These are phyloP conservation scores for Lepidurus packardi DNA, from an alignment of 1,140 invertebrate genomes.

Conservation along the genomic window DNA sequence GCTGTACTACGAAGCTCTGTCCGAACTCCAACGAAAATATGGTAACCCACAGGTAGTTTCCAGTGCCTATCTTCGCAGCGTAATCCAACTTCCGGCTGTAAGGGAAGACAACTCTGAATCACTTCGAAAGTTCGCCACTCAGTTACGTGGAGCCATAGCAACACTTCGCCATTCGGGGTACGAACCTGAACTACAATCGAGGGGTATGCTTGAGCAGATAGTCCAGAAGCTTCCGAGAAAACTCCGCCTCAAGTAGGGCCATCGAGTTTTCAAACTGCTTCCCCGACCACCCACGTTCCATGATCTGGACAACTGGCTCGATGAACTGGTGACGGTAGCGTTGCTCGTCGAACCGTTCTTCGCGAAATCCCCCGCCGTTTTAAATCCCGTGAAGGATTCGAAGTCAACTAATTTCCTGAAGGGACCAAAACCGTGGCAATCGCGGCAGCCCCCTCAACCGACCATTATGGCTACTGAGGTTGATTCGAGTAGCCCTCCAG, in stretches of 20 bases:
- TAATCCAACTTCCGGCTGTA: not conserved
- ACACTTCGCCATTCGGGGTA: not conserved
- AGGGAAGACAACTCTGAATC: not conserved
- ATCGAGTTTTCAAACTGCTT: not conserved
- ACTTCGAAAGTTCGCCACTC: not conserved
- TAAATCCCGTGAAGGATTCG: not conserved
- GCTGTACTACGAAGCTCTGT: not conserved
- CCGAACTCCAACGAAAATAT: not conserved
- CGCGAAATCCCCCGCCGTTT: too few relatives aligned
- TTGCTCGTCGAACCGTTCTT: not conserved
- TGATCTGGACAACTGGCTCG: slow-evolving; percentile 16
- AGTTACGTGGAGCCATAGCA: not conserved
- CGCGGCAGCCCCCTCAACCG: not conserved
- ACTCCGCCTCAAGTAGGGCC: not conserved
- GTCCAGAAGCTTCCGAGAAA: not conserved
- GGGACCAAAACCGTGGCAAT: not conserved
- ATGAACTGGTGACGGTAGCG: not conserved
- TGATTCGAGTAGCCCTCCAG: too few relatives aligned
- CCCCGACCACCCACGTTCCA: not conserved
- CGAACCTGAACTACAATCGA: not conserved
- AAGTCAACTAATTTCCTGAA: not conserved
- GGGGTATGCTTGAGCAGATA: not conserved
- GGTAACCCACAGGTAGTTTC: not conserved
- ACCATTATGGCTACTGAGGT: not conserved
- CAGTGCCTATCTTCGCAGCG: not conserved